These are phyloP conservation scores for Brachionus paranguensis DNA, from an alignment of 1,140 invertebrate genomes.

Conservation along the genomic window DNA sequence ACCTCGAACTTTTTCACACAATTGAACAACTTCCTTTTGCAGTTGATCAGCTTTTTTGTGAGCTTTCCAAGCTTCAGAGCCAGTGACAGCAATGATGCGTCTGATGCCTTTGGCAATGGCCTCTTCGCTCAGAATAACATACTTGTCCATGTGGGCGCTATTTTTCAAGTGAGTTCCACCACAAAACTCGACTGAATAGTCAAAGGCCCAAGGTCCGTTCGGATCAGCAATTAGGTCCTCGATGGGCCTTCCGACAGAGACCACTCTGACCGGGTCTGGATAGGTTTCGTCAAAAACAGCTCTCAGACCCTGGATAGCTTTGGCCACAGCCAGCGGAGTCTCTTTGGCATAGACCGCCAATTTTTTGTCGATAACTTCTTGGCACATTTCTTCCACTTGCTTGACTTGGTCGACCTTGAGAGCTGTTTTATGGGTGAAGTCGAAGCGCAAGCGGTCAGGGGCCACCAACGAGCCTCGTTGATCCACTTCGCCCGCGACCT, in stretches of 20 bases:
- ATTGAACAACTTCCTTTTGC: constrained; percentile 58
- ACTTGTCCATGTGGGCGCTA: constrained; percentile 78
- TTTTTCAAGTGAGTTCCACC: constrained; percentile 90
- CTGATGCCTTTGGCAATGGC: constrained; percentile 97
- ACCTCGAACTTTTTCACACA: constrained; percentile 14
- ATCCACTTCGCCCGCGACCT: constrained; percentile 80
- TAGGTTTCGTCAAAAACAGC: constrained; percentile 99
- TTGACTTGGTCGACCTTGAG: constrained; percentile 64
- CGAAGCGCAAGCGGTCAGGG: constrained; percentile 88
- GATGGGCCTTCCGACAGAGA: constrained; percentile 85
- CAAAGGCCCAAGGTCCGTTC: constrained; percentile 65
- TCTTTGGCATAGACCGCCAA: constrained; percentile 82
- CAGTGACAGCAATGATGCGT: constrained; percentile 91
- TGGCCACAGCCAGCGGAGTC: constrained; percentile 73
- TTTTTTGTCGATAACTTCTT: constrained; percentile 72
- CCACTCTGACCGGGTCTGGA: constrained; percentile 93
- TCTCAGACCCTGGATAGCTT: constrained; percentile 83
- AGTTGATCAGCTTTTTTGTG: constrained; percentile 69
- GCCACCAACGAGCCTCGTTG: constrained; percentile 97
- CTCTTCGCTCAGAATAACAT: constrained; percentile 93
- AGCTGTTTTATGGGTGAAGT: constrained; percentile 82
- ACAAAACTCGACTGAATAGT: constrained; percentile 98
- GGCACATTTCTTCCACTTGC: constrained; percentile 71
- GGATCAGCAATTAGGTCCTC: constrained; percentile 82
- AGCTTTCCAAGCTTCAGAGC: constrained; percentile 76